Evolutionary conservation across 1,140 invertebrate species (phyloP).

Genomic region (Drosophila ohnishii): DNA sequence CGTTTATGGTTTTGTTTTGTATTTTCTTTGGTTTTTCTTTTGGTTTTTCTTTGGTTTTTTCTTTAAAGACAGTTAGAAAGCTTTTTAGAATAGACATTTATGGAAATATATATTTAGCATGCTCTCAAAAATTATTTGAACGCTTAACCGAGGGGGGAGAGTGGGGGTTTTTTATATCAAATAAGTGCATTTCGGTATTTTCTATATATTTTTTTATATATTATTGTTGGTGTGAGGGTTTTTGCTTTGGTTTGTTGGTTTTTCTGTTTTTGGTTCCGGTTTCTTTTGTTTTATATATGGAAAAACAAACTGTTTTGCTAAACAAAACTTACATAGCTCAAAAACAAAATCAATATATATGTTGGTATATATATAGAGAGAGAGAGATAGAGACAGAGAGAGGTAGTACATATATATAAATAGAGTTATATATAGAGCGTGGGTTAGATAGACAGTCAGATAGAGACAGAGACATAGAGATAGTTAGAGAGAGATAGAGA

Average conservation of each 20-base stretch:
- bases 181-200: conserved; percentile 66
- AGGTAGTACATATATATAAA: conserved; percentile 45
- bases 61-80: conserved; percentile 58
- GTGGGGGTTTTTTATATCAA: conserved; percentile 45
- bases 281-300: conserved; percentile 44
- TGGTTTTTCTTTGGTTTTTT: conserved; percentile 22
- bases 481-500: conserved; percentile 32
- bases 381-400: conserved; percentile 39
- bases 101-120: conserved; percentile 82
- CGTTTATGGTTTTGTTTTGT: conserved; percentile 22
- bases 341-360: conserved; percentile 76
- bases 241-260: conserved; percentile 17
- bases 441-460: conserved; percentile 61
- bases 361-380: conserved; percentile 50
- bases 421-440: conserved; percentile 54
- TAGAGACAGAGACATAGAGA: conserved; percentile 43
- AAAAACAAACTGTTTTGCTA: conserved; percentile 70
- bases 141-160: conserved; percentile 74
- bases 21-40: conserved; percentile 16
- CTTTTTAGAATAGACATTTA: conserved; percentile 81
- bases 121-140: conserved; percentile 82
- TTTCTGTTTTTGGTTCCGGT: conserved; percentile 30
- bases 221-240: conserved; percentile 20
- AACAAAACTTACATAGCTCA: conserved; percentile 78
- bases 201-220: conserved; percentile 43